These are phyloP conservation scores for Pitangus sulphuratus DNA, from an alignment of 2,797 vertebrate genomes.

Conservation along the genomic window DNA sequence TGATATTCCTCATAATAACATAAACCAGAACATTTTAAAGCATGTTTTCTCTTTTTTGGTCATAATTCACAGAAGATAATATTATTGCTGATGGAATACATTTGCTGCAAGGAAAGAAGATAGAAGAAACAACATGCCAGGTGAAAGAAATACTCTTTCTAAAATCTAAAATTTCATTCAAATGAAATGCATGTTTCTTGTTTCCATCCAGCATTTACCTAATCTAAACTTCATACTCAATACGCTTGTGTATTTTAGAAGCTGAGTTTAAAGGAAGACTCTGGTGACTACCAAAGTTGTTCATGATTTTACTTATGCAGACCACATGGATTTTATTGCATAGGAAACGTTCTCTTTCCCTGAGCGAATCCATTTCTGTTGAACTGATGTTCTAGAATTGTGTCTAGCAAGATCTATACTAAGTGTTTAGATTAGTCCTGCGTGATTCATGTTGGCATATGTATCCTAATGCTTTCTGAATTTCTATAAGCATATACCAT, in stretches of 20 bases:
- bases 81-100: constrained; percentile 44
- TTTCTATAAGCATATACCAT: neutral
- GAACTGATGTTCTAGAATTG: constrained; percentile 1
- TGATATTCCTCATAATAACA: neutral
- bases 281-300: neutral
- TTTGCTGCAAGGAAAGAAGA: constrained; percentile 65
- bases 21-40: neutral
- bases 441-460: neutral
- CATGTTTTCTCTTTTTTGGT: neutral
- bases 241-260: neutral
- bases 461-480: neutral
- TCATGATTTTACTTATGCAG: constrained; percentile 4
- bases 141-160: constrained; percentile 48
- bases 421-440: constrained; percentile 9
- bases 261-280: constrained; percentile 1
- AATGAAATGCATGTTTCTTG: neutral
- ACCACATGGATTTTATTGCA: neutral
- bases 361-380: neutral
- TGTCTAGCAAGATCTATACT: neutral
- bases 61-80: constrained; percentile 70
- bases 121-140: constrained; percentile 68
- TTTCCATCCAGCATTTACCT: neutral
- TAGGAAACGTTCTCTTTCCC: neutral
- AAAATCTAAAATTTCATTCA: neutral
- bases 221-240: neutral